phyloP scores from a whole-genome alignment of 1,140 invertebrate species.

The Helicoverpa armigera region DNA sequence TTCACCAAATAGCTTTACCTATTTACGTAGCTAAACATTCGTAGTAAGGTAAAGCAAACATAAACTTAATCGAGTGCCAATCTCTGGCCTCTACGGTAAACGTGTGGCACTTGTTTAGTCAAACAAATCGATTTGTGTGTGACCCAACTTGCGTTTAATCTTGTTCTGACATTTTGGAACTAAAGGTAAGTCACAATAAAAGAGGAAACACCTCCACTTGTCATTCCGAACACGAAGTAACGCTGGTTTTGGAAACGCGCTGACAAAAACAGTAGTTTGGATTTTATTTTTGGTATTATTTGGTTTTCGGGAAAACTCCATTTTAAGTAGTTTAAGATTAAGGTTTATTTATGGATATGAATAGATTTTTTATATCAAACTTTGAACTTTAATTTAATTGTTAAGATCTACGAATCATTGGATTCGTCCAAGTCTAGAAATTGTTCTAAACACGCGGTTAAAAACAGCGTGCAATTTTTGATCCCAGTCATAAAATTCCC shows the following conservation, averaged over 20 bases:
- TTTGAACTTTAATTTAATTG: too few relatives aligned
- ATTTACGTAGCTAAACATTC: neutral
- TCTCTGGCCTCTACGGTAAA: constrained; percentile 3
- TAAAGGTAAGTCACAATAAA: neutral
- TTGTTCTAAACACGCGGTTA: too few relatives aligned
- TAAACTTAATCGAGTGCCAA: constrained; percentile 27
- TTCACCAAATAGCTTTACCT: neutral
- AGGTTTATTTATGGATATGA: too few relatives aligned
- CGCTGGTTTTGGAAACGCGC: neutral
- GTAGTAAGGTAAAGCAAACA: constrained; percentile 6
- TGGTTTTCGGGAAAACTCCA: too few relatives aligned
- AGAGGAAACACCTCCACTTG: neutral
- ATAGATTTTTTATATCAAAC: too few relatives aligned
- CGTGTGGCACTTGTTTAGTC: constrained; percentile 23
- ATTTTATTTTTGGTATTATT: too few relatives aligned
- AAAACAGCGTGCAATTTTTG: too few relatives aligned
- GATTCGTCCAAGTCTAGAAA: too few relatives aligned
- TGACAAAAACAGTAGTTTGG: neutral
- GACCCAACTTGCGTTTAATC: neutral
- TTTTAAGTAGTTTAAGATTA: too few relatives aligned
- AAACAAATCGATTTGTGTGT: constrained; percentile 25
- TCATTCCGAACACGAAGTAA: neutral
- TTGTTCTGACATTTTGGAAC: neutral
- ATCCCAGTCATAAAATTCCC: too few relatives aligned
- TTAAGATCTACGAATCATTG: too few relatives aligned